phyloP scores from a whole-genome alignment of 2,888 invertebrate genomes.

The Habrosyne pyritoides region DNA sequence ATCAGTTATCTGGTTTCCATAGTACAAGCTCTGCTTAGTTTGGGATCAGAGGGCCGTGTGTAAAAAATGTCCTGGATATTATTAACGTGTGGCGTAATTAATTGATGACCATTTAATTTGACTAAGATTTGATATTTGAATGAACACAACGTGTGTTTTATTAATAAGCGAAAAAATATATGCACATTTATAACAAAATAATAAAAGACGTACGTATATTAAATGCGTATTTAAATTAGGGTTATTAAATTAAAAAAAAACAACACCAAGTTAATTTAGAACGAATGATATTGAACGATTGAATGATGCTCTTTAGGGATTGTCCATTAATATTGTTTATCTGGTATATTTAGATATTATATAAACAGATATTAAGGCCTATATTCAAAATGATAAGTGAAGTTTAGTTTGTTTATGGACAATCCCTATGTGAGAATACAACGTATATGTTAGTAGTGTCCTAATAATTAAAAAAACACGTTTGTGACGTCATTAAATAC shows the following conservation, averaged over 20 bases:
- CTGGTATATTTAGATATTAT: no score
- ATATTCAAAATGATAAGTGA: background rate
- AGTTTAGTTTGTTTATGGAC: background rate
- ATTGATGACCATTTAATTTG: no score
- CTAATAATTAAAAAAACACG: background rate
- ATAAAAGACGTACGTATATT: background rate
- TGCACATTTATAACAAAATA: background rate
- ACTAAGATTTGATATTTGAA: no score
- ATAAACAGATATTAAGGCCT: background rate
- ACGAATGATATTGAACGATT: conserved; percentile 1
- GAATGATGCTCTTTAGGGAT: background rate
- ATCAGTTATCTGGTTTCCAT: no score
- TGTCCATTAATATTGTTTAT: no score
- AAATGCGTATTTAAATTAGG: background rate
- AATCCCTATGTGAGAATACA: background rate
- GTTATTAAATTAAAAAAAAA: background rate
- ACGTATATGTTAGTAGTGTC: background rate
- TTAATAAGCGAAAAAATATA: no score
- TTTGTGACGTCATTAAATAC: background rate
- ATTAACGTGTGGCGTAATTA: no score
- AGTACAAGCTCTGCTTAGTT: no score
- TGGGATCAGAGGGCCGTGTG: no score
- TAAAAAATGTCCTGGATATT: no score
- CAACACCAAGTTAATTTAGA: conserved; percentile 5
- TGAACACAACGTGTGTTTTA: no score